Evolutionary conservation across 2,113 vertebrate species (phyloP).

Genomic region (Nyctibius bracteatus): DNA sequence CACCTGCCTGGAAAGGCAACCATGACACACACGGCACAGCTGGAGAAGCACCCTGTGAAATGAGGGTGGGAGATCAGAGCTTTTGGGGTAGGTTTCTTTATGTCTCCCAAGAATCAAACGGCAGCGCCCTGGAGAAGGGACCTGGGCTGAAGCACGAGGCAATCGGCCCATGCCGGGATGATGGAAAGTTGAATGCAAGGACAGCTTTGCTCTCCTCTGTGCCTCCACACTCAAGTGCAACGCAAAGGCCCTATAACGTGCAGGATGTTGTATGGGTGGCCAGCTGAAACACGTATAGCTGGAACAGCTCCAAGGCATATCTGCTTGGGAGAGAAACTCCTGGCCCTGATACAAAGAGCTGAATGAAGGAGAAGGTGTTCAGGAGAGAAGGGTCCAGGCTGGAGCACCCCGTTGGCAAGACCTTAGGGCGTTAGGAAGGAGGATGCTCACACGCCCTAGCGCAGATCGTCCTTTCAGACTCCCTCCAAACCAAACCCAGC

Average conservation of each 20-base stretch:
- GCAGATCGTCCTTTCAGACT: not conserved
- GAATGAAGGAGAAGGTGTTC: accelerated
- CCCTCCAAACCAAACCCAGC: not conserved
- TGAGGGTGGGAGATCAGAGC: not conserved
- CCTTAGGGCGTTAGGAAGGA: not conserved
- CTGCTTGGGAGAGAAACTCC: not conserved
- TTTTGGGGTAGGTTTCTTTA: not conserved
- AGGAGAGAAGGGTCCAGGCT: not conserved
- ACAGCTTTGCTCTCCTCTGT: not conserved
- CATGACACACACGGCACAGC: not conserved
- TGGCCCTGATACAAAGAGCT: not conserved
- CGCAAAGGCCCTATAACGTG: accelerated
- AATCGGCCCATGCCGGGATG: accelerated
- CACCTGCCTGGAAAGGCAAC: not conserved
- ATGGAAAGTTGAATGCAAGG: accelerated
- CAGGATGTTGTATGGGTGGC: not conserved
- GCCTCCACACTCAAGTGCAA: not conserved
- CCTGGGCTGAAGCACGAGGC: not conserved
- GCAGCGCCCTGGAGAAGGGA: not conserved
- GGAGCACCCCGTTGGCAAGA: not conserved
- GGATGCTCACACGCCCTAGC: not conserved
- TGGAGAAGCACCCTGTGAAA: not conserved
- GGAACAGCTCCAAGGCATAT: not conserved
- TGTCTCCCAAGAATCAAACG: accelerated
- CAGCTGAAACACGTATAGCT: not conserved